These are phyloP conservation scores for Myocastor coypus DNA, from an alignment of 2,113 vertebrate genomes.

Conservation along the genomic window DNA sequence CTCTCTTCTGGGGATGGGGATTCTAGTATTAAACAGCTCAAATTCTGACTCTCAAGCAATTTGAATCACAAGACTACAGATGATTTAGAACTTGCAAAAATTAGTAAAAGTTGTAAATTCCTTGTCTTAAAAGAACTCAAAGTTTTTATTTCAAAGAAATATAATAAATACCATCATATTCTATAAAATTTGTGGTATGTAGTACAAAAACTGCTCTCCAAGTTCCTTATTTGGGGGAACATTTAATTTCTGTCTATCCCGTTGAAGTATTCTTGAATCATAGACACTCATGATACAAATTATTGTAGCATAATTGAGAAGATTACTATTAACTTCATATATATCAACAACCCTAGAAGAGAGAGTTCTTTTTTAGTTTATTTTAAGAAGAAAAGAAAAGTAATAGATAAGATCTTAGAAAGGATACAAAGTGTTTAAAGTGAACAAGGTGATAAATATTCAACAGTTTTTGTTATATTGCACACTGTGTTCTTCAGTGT, in stretches of 20 bases:
- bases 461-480: too few species aligned
- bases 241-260: neutral
- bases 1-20: accelerated
- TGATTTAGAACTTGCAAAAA: neutral
- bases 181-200: neutral
- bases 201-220: neutral
- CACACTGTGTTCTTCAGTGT: too few species aligned
- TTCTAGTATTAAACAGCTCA: neutral
- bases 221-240: neutral
- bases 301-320: neutral
- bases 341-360: neutral
- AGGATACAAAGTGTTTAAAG: too few species aligned
- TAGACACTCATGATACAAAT: neutral
- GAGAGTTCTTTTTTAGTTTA: neutral
- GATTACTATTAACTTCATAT: slow-evolving; percentile 8
- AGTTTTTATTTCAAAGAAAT: neutral
- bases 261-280: neutral
- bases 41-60: neutral
- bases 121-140: neutral
- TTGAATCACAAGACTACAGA: neutral
- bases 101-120: neutral
- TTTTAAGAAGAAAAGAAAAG: too few species aligned
- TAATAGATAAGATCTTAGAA: too few species aligned
- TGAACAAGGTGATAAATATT: too few species aligned
- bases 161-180: neutral